Conservation (phyloP, 2,888 invertebrate genomes). For the Stenoptilia bipunctidactyla region DNA sequence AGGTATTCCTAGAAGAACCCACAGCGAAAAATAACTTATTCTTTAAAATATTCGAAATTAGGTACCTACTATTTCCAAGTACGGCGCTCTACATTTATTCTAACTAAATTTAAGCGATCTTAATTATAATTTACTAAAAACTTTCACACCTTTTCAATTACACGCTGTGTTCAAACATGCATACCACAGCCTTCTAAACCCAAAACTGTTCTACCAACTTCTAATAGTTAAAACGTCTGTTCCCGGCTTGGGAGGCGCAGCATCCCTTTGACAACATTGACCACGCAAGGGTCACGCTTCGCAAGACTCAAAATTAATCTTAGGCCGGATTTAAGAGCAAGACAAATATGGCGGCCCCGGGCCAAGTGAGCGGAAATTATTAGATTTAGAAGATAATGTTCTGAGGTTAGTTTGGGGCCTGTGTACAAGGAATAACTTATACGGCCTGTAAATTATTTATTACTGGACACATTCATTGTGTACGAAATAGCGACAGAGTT, state of each 20-base stretch:
- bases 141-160: slow-evolving; percentile 18
- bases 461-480: too few species aligned
- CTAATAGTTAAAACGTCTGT: too few species aligned
- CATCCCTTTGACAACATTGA: not conserved
- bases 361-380: slow-evolving; percentile 61
- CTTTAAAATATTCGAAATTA: too few species aligned
- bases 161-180: not conserved
- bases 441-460: slow-evolving; percentile 4
- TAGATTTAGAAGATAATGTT: slow-evolving; percentile 41
- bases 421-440: slow-evolving; percentile 9
- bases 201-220: slow-evolving; percentile 9
- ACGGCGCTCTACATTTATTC: too few species aligned
- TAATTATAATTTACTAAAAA: slow-evolving; percentile 1
- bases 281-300: slow-evolving; percentile 32
- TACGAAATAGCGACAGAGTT: too few species aligned
- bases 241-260: too few species aligned
- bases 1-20: too few species aligned
- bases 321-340: slow-evolving; percentile 55
- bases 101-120: not conserved
- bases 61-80: too few species aligned
- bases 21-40: too few species aligned
- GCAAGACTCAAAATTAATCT: slow-evolving; percentile 59
- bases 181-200: not conserved
- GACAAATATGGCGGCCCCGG: slow-evolving; percentile 55
- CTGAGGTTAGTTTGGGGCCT: slow-evolving; percentile 4